Base-by-base conservation (phyloP, 2,113 vertebrate genomes). In the Eurypyga helias region DNA sequence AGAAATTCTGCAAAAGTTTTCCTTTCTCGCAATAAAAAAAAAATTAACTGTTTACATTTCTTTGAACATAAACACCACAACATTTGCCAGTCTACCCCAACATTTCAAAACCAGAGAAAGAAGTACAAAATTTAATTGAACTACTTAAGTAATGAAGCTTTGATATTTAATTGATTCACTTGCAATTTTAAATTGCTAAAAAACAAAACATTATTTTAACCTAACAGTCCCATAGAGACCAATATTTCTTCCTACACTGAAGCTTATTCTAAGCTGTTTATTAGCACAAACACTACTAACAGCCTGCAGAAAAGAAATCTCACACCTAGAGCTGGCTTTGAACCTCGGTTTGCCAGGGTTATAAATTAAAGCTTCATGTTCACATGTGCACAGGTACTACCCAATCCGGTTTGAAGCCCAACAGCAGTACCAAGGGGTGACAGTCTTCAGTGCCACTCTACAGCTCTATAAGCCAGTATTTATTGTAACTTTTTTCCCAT, bases 101-200 rank as follows among this genome's bases (percentile, higher is more conserved):
- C 5, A 38, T 77, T 75, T 65, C 38, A 58, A 87, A 95, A 87
- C 11, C 57, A 93, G 41, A 54, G 49, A 66, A 87, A 86, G 36
- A 90, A 86, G 20, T 9, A 31, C 16, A 88, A 90, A 90, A 80
- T 66, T 61, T 69, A 92, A 76, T 57, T 31, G 17, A 89, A 75
- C 25, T 34, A 17, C 71, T 86, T 81, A 81, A 90, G 43, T 83
- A 90, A 87, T 57, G 28, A 93, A 87, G 72, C 26, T 78, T 73
- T 95, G 60, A 82, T 66, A 91, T 76, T 85, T 89, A 92, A 96
- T 81, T 82, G 18, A 85, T 91, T 76, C 64, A 9, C 70, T 72
- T 85, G 29, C 87, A 93, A 93, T 6, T 34, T 34, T 76, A 57
- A 84, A 72, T 34, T 69, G 31, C 26, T 46, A 85, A 83, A 96